Conservation (phyloP, 2,797 vertebrate genomes). For the Pseudochirops corinnae region DNA sequence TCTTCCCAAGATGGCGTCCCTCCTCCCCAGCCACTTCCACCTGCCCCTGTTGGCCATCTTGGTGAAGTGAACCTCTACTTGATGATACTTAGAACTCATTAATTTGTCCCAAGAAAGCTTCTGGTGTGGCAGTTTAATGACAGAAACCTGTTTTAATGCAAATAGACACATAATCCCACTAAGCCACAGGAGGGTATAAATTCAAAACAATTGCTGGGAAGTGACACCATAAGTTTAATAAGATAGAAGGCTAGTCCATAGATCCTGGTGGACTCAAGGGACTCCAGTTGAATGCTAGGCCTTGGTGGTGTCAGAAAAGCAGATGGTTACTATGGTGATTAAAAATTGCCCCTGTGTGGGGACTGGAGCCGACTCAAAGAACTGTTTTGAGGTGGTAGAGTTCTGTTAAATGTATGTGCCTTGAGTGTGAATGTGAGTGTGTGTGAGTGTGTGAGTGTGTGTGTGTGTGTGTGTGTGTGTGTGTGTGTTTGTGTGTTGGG, state of each 20-base stretch:
- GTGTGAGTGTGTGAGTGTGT: neutral
- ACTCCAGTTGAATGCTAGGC: slow-evolving; percentile 50
- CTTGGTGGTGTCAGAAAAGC: slow-evolving; percentile 40
- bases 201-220: slow-evolving; percentile 75
- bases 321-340: slow-evolving; percentile 66
- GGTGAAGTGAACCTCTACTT: slow-evolving; percentile 75
- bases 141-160: slow-evolving; percentile 73
- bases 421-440: neutral
- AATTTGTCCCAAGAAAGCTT: slow-evolving; percentile 76
- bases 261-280: slow-evolving; percentile 42
- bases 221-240: slow-evolving; percentile 72
- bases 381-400: slow-evolving; percentile 13
- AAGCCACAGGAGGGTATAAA: slow-evolving; percentile 73
- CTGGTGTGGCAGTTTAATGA: slow-evolving; percentile 74
- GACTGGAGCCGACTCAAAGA: neutral
- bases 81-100: slow-evolving; percentile 75
- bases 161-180: slow-evolving; percentile 71
- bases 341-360: neutral
- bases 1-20: slow-evolving; percentile 44
- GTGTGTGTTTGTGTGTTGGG: neutral
- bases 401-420: neutral
- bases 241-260: slow-evolving; percentile 67
- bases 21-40: slow-evolving; percentile 49
- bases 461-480: neutral
- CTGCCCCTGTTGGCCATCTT: slow-evolving; percentile 54